Evolutionary conservation across 2,113 vertebrate genomes (phyloP).

Genomic region (Sebastes schlegelii): DNA sequence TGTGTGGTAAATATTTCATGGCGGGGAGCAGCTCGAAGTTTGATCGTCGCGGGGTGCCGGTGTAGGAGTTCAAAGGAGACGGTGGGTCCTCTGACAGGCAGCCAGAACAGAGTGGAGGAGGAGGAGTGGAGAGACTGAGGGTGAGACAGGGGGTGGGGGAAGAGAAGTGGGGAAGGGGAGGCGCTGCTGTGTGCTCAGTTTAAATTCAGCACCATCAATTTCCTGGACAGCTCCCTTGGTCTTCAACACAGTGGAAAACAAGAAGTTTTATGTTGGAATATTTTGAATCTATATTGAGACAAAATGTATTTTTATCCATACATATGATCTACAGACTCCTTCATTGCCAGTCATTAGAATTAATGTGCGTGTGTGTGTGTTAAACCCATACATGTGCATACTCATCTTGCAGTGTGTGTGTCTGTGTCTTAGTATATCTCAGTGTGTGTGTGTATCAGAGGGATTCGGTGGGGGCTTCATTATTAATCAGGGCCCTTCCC

Average conservation of each 20-base stretch:
- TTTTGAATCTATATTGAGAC: slow-evolving; percentile 17
- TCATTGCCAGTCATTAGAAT: slow-evolving; percentile 24
- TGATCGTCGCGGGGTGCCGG: slow-evolving; percentile 78
- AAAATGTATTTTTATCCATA: slow-evolving; percentile 36
- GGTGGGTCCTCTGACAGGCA: slow-evolving; percentile 73
- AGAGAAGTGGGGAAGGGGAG: slow-evolving; percentile 19
- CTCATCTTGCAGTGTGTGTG: slow-evolving; percentile 40
- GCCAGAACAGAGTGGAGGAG: slow-evolving; percentile 64
- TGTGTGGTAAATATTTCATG: slow-evolving; percentile 83
- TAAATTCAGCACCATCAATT: slow-evolving; percentile 74
- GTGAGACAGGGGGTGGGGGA: slow-evolving; percentile 48
- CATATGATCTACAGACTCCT: slow-evolving; percentile 12
- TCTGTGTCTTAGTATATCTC: slow-evolving; percentile 43
- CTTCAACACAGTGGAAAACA: slow-evolving; percentile 44
- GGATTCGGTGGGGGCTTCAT: slow-evolving; percentile 68
- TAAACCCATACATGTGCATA: slow-evolving; percentile 26
- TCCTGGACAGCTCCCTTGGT: slow-evolving; percentile 73
- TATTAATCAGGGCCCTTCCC: slow-evolving; percentile 81
- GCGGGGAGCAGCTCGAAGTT: slow-evolving; percentile 74
- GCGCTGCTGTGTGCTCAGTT: slow-evolving; percentile 42
- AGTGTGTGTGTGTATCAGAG: slow-evolving; percentile 54
- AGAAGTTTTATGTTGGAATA: slow-evolving; percentile 1
- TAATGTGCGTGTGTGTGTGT: slow-evolving; percentile 26
- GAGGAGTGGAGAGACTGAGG: slow-evolving; percentile 41
- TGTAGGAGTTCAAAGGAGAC: slow-evolving; percentile 81